These are phyloP conservation scores for Rotaria macrura DNA, from an alignment of 2,888 invertebrate genomes.

Conservation along the genomic window DNA sequence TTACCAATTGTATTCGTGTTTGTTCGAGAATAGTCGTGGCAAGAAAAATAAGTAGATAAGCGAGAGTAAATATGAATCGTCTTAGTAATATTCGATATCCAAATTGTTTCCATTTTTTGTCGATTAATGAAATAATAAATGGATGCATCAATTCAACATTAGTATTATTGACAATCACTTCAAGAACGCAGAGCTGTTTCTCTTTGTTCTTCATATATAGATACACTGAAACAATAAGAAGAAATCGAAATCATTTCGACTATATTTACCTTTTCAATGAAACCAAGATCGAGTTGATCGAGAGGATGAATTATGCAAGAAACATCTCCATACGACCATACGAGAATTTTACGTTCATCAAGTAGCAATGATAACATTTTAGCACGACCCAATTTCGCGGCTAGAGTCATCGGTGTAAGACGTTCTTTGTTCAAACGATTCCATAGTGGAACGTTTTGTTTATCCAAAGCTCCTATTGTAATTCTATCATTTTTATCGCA, in stretches of 20 bases:
- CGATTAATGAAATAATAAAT: background rate
- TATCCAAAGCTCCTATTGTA: too few species aligned
- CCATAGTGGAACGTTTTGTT: too few species aligned
- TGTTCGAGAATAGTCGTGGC: background rate
- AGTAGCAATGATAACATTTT: conserved; percentile 91
- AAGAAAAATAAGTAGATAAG: background rate
- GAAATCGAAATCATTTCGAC: background rate
- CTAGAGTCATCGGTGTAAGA: conserved; percentile 78
- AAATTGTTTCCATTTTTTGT: conserved; percentile 1
- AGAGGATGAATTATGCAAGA: conserved; percentile 93
- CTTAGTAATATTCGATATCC: background rate
- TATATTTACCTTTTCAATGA: background rate
- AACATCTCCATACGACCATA: conserved; percentile 87
- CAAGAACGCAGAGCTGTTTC: background rate
- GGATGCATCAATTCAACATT: background rate
- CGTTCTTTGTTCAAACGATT: conserved; percentile 58
- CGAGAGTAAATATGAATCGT: background rate
- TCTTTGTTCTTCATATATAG: background rate
- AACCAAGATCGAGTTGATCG: conserved; percentile 62
- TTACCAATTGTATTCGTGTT: background rate
- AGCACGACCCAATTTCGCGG: conserved; percentile 79
- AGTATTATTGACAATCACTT: background rate
- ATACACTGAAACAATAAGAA: background rate
- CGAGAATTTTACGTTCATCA: conserved; percentile 84
- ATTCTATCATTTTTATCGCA: background rate